Conservation (phyloP, 2,888 invertebrate species). For the Hylaea fasciaria region DNA sequence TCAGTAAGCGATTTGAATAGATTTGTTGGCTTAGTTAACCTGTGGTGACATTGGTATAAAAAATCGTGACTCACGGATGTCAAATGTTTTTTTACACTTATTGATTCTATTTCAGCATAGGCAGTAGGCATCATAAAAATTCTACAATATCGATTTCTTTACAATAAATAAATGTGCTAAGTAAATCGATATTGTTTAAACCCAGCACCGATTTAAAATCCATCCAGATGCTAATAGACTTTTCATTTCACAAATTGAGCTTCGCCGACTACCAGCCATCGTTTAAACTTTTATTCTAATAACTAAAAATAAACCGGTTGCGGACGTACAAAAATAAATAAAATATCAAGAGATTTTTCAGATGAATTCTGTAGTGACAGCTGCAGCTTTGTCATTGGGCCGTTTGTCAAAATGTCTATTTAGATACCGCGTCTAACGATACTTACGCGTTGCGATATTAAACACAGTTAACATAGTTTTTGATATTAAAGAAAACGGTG, state of each 20-base stretch:
- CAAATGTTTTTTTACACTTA: too few relatives aligned
- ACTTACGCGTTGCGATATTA: slow-evolving; percentile 2
- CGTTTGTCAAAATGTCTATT: slow-evolving; percentile 39
- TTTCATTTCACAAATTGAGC: slow-evolving; percentile 18
- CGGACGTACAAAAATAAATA: slow-evolving; percentile 39
- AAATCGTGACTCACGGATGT: too few relatives aligned
- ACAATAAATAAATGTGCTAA: too few relatives aligned
- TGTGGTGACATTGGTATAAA: too few relatives aligned
- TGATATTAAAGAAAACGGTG: neutral
- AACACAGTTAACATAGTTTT: neutral
- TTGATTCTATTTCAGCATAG: too few relatives aligned
- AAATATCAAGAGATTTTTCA: slow-evolving; percentile 34
- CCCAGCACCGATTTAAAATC: too few relatives aligned
- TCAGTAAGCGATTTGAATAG: neutral
- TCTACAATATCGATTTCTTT: too few relatives aligned
- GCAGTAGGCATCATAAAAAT: too few relatives aligned
- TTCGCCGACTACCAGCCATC: slow-evolving; percentile 18
- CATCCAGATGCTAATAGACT: neutral
- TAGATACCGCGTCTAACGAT: slow-evolving; percentile 14
- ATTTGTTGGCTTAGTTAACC: too few relatives aligned
- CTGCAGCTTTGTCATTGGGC: slow-evolving; percentile 36
- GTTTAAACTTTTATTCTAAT: slow-evolving; percentile 29
- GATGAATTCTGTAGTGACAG: slow-evolving; percentile 37
- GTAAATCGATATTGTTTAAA: too few relatives aligned
- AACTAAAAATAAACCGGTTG: slow-evolving; percentile 26